Evolutionary conservation across 2,113 vertebrate species (phyloP).

Genomic region (Gobio gobio): DNA sequence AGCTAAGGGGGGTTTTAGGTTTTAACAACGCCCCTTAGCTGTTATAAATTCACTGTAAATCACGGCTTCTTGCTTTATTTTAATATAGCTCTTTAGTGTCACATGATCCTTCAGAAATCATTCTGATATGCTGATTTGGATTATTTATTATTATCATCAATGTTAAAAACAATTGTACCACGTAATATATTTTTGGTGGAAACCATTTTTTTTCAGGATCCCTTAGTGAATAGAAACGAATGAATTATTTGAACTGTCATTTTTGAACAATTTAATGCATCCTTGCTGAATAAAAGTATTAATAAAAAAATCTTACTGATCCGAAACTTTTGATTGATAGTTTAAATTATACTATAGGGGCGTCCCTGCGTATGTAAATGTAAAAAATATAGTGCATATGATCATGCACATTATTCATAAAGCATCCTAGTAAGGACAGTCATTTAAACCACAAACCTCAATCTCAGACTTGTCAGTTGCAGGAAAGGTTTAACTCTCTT

Average conservation of each 20-base stretch:
- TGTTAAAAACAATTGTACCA: not conserved
- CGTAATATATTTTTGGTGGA: not conserved
- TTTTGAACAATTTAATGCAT: not conserved
- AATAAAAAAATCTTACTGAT: not conserved
- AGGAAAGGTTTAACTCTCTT: conserved; percentile 9
- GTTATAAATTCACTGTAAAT: too few species aligned
- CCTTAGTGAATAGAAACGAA: too few species aligned
- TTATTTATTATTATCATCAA: not conserved
- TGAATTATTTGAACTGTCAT: not conserved
- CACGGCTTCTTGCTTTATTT: too few species aligned
- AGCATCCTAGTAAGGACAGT: not conserved
- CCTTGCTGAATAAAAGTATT: too few species aligned
- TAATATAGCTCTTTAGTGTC: not conserved
- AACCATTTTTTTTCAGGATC: too few species aligned
- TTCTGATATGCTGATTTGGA: not conserved
- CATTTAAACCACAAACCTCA: conserved; percentile 30
- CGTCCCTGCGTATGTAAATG: not conserved
- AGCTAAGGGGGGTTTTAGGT: too few species aligned
- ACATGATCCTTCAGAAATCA: not conserved
- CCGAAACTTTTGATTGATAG: not conserved
- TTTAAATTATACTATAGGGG: not conserved
- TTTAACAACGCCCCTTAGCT: too few species aligned
- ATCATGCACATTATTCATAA: conserved; percentile 18
- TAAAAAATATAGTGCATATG: not conserved
- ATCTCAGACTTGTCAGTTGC: conserved; percentile 23